A percentile compares a stretch with the other conserved stretches of the same genome.
phyloP scores from a whole-genome alignment of 2,113 vertebrate species.

The Oophaga pumilio region DNA sequence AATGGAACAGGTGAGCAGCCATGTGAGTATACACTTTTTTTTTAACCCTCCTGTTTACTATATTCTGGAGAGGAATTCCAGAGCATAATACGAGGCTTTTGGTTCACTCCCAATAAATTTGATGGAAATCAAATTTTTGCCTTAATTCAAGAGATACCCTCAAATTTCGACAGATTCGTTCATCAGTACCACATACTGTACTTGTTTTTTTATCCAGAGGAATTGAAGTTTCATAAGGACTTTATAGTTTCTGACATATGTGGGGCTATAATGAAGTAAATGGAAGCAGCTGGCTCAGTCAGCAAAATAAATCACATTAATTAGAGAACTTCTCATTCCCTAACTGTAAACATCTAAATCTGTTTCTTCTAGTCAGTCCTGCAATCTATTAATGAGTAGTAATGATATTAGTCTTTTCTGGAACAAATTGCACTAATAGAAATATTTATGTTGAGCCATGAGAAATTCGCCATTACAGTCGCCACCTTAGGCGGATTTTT shows the following conservation, averaged over 20 bases:
- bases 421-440: slow-evolving; percentile 21
- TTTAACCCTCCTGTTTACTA: no score
- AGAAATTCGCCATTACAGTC: neutral
- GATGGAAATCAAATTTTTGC: no score
- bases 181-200: neutral
- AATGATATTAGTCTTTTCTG: slow-evolving; percentile 25
- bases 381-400: slow-evolving; percentile 25
- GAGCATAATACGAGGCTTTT: no score
- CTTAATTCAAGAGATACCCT: no score
- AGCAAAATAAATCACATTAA: slow-evolving; percentile 19
- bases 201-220: neutral
- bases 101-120: no score
- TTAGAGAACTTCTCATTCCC: slow-evolving; percentile 7
- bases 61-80: no score
- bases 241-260: neutral
- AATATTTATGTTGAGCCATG: slow-evolving; percentile 15
- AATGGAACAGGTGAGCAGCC: no score
- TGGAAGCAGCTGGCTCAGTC: slow-evolving; percentile 20
- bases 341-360: slow-evolving; percentile 23
- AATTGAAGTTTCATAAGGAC: neutral
- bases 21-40: no score
- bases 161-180: no score
- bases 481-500: slow-evolving; percentile 1
- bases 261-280: neutral
- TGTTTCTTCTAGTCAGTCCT: neutral